Evolutionary conservation across 2,113 vertebrate genomes (phyloP).

Genomic region (Urocitellus parryii): DNA sequence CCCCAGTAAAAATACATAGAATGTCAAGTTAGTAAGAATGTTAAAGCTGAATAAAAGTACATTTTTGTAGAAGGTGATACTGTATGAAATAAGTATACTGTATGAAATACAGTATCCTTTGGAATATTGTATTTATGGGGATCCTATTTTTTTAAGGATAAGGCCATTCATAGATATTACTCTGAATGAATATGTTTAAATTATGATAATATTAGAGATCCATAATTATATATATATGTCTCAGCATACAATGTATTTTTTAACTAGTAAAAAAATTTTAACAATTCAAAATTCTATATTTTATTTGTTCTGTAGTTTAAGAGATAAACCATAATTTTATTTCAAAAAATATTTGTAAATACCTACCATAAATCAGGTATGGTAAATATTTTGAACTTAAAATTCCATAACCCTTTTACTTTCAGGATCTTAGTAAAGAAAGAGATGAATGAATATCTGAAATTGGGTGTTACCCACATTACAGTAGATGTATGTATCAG

Average conservation of each 20-base stretch:
- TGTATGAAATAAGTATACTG: not conserved
- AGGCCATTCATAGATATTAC: not conserved
- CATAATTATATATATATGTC: not conserved
- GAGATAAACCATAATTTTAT: not conserved
- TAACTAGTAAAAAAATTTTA: conserved; percentile 42
- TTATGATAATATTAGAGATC: not conserved
- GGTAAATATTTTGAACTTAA: conserved; percentile 6
- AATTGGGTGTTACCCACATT: not conserved
- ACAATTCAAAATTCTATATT: not conserved
- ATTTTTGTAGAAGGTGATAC: not conserved
- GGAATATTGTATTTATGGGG: not conserved
- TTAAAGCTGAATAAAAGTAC: not conserved
- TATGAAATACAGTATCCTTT: too few species aligned
- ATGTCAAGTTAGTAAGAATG: not conserved
- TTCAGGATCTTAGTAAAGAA: not conserved
- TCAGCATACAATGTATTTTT: conserved; percentile 20
- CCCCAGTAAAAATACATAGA: conserved; percentile 50
- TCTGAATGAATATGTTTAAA: conserved; percentile 17
- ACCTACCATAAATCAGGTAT: not conserved
- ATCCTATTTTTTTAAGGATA: not conserved
- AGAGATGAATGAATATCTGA: not conserved
- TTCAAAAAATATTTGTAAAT: conserved; percentile 29
- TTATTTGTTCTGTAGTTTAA: not conserved
- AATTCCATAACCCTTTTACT: not conserved
- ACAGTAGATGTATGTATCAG: not conserved